These are phyloP conservation scores for Rhyacophila brunnea DNA, from an alignment of 1,140 invertebrate genomes.

Conservation along the genomic window DNA sequence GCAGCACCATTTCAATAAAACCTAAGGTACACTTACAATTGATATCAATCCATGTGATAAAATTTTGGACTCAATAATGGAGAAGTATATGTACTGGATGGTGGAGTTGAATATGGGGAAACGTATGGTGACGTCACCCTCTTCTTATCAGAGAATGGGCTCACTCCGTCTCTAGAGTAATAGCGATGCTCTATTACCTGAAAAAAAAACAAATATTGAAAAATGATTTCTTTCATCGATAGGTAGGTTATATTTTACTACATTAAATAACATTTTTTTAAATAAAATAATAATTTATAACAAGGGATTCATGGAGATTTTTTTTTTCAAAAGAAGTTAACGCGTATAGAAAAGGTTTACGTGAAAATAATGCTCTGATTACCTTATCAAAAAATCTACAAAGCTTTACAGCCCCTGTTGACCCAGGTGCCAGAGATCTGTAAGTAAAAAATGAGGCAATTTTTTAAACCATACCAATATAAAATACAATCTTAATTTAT, in stretches of 20 bases:
- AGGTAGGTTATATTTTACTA: too few species aligned
- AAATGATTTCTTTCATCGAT: too few species aligned
- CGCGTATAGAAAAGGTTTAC: too few species aligned
- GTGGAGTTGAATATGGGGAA: conserved; percentile 47
- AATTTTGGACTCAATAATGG: conserved; percentile 53
- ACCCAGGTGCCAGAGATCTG: conserved; percentile 82
- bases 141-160: conserved; percentile 53
- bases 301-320: too few species aligned
- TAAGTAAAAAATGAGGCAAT: too few species aligned
- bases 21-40: not conserved
- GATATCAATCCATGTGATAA: conserved; percentile 58
- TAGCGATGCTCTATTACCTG: conserved; percentile 71
- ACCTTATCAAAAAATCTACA: conserved; percentile 93
- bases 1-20: too few species aligned
- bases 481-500: too few species aligned
- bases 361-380: too few species aligned
- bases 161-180: conserved; percentile 54
- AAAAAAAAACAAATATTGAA: conserved; percentile 16
- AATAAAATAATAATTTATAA: too few species aligned
- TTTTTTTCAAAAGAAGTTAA: too few species aligned
- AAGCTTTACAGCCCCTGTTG: conserved; percentile 87
- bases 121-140: conserved; percentile 50
- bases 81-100: conserved; percentile 39
- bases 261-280: not conserved
- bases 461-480: too few species aligned